phyloP scores from a whole-genome alignment of 1,140 invertebrate genomes.

The Lycorma delicatula region DNA sequence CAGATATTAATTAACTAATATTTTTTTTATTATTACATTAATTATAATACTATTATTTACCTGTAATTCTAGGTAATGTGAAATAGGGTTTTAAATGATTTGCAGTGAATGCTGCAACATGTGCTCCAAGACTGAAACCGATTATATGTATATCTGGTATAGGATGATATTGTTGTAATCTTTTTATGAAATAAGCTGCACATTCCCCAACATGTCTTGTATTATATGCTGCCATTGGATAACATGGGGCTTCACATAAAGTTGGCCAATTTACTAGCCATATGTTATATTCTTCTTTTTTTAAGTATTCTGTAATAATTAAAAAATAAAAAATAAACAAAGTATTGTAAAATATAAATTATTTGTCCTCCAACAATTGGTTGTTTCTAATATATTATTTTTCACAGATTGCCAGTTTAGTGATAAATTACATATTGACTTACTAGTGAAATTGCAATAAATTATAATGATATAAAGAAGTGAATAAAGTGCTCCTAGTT shows the following conservation, averaged over 20 bases:
- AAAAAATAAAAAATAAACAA: not conserved
- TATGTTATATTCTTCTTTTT: slow-evolving; percentile 48
- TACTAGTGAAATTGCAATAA: not conserved
- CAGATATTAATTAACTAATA: not conserved
- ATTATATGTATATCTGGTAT: slow-evolving; percentile 50
- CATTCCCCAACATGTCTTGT: slow-evolving; percentile 50
- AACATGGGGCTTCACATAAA: slow-evolving; percentile 50
- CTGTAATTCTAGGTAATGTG: slow-evolving; percentile 51
- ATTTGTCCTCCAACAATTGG: no score
- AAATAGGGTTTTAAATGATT: slow-evolving; percentile 42
- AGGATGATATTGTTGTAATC: slow-evolving; percentile 39
- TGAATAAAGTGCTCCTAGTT: no score
- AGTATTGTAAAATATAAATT: no score
- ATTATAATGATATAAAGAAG: not conserved
- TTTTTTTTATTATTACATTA: not conserved
- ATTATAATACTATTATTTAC: slow-evolving; percentile 33
- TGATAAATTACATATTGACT: not conserved
- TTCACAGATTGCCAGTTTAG: not conserved
- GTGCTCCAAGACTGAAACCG: slow-evolving; percentile 59
- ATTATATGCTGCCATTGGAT: slow-evolving; percentile 53
- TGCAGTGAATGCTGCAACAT: slow-evolving; percentile 49
- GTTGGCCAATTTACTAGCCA: slow-evolving; percentile 55
- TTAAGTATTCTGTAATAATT: slow-evolving; percentile 47
- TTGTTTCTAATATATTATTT: no score
- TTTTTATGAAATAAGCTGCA: slow-evolving; percentile 45